Base-by-base conservation (phyloP, 2,113 vertebrate genomes). In the Tor tambroides region DNA sequence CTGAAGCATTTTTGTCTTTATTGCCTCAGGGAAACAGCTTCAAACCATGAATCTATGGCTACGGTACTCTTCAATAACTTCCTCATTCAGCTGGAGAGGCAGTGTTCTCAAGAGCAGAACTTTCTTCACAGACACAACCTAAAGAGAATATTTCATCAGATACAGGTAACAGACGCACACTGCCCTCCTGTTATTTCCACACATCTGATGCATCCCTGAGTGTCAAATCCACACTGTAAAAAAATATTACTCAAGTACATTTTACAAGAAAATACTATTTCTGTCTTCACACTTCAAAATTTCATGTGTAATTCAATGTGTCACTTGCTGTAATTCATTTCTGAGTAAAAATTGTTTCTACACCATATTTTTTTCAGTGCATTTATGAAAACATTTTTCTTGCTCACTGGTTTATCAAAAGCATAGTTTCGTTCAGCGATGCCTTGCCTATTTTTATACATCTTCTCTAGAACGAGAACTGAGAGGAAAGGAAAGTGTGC, bases 101-200 rank as follows among this genome's bases (percentile, higher is more conserved):
- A 97, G 86, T 95, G 97, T 61, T 95, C 94, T 0, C 96, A 96
- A 89, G 98, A 99, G 91, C 97, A 96, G 91, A 98, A 99, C 90
- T 96, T 99, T 82, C 95, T 99, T 2, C 95, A 98, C 87, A 96
- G 97, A 89, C 98, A 99, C 94, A 99, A 99, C 90, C 95, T 99
- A 90, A 99, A 98, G 89, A 96, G 97, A 91, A 98, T 98, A 86
- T 96, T 96, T 71, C 97, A 98, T 92, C 95, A 97, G 88, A 94
- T 99, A 51, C 97, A 98, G 97, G 98, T 99, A 84, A 85, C 94
- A 74, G 6, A 83, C 9, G 8, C 61, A 59, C 19, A 32, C 19
- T 41, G 61, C 19, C 49, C 9, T 14, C 41, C 51, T 32, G 28
- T 30, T 32, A 67, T 67, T 28, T 56, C 15, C 19, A 35, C 30